Conservation (phyloP, 2,797 vertebrate genomes). For the Vireo griseus region DNA sequence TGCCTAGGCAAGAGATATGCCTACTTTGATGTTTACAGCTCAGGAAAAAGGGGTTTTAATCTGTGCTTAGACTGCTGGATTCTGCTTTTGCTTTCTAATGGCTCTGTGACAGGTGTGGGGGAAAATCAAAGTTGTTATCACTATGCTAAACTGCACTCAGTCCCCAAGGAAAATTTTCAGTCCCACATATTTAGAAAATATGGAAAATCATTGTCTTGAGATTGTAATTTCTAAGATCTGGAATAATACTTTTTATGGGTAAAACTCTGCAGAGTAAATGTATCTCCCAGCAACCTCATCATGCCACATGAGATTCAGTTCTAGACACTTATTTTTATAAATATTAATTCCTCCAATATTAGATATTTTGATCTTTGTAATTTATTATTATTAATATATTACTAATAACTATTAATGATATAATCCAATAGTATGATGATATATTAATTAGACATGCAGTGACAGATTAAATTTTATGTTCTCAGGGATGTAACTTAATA, state of each 20-base stretch:
- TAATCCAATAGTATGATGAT: background rate
- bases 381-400: background rate
- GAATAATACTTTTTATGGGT: background rate
- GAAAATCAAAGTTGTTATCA: background rate
- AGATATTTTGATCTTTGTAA: background rate
- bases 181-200: background rate
- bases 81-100: background rate
- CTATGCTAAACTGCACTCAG: background rate
- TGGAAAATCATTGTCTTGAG: background rate
- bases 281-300: background rate
- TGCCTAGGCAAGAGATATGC: background rate
- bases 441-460: background rate
- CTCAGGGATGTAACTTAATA: background rate
- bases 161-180: background rate
- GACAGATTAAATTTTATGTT: background rate
- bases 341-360: background rate
- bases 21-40: background rate
- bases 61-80: background rate
- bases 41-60: background rate
- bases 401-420: background rate
- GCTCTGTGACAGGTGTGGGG: background rate
- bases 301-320: background rate
- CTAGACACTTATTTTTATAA: background rate
- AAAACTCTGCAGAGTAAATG: background rate
- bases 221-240: background rate